Percentiles rank a stretch among this genome's conserved stretches.
phyloP scores from a whole-genome alignment of 2,797 vertebrate species.

The Ptychobarbus kaznakovi region DNA sequence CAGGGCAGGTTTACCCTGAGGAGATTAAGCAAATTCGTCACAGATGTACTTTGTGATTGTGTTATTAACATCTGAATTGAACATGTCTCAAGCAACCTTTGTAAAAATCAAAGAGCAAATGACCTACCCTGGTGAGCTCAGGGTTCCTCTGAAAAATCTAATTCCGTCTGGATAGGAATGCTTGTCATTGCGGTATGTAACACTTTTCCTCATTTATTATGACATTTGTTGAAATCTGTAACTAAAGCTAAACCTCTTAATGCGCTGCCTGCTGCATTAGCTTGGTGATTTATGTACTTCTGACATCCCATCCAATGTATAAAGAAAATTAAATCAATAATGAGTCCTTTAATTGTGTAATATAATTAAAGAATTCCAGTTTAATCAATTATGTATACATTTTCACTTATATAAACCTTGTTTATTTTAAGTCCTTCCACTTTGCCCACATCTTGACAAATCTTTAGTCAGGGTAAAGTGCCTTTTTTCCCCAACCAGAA shows the following conservation, averaged over 20 bases:
- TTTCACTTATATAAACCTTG: background rate
- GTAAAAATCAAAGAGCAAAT: slow-evolving; percentile 16
- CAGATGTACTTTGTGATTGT: background rate
- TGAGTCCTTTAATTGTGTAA: background rate
- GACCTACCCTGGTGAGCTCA: background rate
- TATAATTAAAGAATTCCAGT: background rate
- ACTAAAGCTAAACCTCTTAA: slow-evolving; percentile 6
- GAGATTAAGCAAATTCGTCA: slow-evolving; percentile 6
- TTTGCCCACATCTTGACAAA: background rate
- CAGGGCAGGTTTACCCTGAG: slow-evolving; percentile 1
- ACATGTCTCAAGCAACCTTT: slow-evolving; percentile 13
- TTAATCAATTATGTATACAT: background rate
- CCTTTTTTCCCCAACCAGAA: background rate
- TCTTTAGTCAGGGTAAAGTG: background rate
- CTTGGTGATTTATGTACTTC: slow-evolving; percentile 1
- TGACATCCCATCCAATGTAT: background rate
- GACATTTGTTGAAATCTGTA: slow-evolving; percentile 18
- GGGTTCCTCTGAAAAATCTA: slow-evolving; percentile 26
- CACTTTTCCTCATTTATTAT: background rate
- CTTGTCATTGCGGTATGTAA: background rate
- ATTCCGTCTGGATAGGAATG: background rate
- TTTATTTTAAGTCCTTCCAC: background rate
- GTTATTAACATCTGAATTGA: slow-evolving; percentile 8
- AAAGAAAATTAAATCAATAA: background rate
- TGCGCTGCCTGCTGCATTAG: background rate